Base-by-base conservation (phyloP, 2,797 vertebrate genomes). In the Sebastes wilsoni region DNA sequence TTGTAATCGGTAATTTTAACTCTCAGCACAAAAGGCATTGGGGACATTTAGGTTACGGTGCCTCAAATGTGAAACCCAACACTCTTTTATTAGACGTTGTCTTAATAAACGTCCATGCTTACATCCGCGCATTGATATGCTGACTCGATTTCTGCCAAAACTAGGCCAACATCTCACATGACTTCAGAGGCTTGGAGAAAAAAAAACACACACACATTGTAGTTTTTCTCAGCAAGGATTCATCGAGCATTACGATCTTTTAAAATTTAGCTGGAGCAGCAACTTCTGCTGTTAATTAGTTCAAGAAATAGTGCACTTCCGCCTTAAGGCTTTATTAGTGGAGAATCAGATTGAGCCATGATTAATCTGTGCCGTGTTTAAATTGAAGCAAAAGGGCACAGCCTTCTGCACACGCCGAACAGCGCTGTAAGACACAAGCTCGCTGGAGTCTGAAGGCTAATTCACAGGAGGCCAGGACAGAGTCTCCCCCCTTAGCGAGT, bases 221-320 rank as follows among this genome's bases (percentile, higher is more conserved):
- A 70, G 27, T 74, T 82, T 86, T 79, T 72, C 66, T 80, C 68
- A 74, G 65, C 64, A 49, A 72, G 54, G 76, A 80, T 86, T 92
- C 87, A 88, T 79, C 56, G 76, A 77, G n/a, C 75, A 82, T 90
- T 87, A 79, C 62, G 72, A 49, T 87, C 80, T 92, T 75, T 79
- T 46, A 23, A 81, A 85, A 72, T 89, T 72, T 87, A 82, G 16
- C 87, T 77, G 77, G 72, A 88, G 79, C 89, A 91, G 93, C 92
- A 91, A 91, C 36, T 92, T 83, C 79, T 76, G 38, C 72, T 84
- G 75, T 88, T 92, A 91, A 93, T 94, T 90, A 93, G 88, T 87
- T 90, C 58, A 80, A 83, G 80, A 92, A 88, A 88, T 66, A 82
- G 82, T 76, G 82, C 83, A 65, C 73, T 72, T 89, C 75, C 18